Evolutionary conservation across 2,113 vertebrate species (phyloP).

Genomic region (Mungos mungo): DNA sequence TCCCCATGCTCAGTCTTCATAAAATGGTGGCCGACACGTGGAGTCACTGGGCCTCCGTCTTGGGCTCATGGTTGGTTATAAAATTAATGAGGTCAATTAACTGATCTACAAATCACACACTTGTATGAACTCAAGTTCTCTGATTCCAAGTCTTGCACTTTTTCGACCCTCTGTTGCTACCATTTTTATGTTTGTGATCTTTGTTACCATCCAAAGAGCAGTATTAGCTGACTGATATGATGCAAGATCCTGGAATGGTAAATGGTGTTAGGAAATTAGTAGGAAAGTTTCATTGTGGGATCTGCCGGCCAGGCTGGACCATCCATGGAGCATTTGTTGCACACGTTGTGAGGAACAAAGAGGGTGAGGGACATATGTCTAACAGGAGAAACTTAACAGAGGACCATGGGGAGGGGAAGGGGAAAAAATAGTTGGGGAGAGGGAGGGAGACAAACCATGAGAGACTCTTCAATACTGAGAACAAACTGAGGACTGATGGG

Average conservation of each 20-base stretch:
- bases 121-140: neutral
- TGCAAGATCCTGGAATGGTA: neutral
- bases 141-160: neutral
- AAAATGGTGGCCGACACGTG: fast-evolving
- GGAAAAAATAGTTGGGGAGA: too few species aligned
- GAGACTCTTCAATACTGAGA: too few species aligned
- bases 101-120: neutral
- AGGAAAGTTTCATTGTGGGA: too few species aligned
- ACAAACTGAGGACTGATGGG: too few species aligned
- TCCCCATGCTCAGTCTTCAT: fast-evolving
- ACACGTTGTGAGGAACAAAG: neutral
- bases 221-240: neutral
- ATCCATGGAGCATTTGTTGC: fast-evolving
- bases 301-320: neutral
- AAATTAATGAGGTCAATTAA: neutral
- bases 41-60: fast-evolving
- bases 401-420: too few species aligned
- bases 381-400: too few species aligned
- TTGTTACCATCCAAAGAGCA: neutral
- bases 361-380: too few species aligned
- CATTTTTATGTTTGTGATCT: neutral
- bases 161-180: neutral
- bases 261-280: neutral
- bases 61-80: neutral
- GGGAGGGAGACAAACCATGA: too few species aligned